These are phyloP conservation scores for Phoebastria nigripes DNA, from an alignment of 2,797 vertebrate species.

Conservation along the genomic window DNA sequence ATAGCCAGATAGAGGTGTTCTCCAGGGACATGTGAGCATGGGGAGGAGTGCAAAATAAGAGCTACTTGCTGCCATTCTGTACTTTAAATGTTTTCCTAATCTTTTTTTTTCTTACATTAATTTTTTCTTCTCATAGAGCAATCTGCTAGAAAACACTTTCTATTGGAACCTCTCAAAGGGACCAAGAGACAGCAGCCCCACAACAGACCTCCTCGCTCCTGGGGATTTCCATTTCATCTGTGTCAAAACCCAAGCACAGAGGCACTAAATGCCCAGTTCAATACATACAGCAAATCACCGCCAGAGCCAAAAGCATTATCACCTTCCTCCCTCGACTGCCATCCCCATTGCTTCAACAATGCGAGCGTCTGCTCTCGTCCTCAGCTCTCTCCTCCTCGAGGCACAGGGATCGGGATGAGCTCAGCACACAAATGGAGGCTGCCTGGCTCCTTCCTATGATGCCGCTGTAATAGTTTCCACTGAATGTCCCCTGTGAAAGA, in stretches of 20 bases:
- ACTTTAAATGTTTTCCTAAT: background rate
- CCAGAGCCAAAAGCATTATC: background rate
- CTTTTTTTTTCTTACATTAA: background rate
- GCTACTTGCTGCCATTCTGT: background rate
- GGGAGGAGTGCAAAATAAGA: background rate
- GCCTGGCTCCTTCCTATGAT: background rate
- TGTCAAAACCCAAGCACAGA: background rate
- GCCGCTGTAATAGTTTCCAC: slow-evolving; percentile 6
- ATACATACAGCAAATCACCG: background rate
- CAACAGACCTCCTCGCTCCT: background rate
- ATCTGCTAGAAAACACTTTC: background rate
- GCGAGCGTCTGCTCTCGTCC: fast-evolving
- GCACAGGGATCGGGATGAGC: background rate
- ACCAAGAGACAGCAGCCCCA: background rate
- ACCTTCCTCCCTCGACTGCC: background rate
- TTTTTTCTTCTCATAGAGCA: background rate
- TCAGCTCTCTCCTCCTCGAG: background rate
- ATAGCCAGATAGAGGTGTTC: background rate
- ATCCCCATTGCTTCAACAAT: fast-evolving
- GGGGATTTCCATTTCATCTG: background rate
- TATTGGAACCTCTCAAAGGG: background rate
- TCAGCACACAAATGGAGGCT: background rate
- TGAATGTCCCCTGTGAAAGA: background rate
- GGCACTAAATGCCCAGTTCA: background rate
- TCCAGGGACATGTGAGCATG: background rate